Evolutionary conservation across 2,888 invertebrate species (phyloP), one percentile per base, ranked within the genome.

Genomic region (Mallateleia sp.): DNA sequence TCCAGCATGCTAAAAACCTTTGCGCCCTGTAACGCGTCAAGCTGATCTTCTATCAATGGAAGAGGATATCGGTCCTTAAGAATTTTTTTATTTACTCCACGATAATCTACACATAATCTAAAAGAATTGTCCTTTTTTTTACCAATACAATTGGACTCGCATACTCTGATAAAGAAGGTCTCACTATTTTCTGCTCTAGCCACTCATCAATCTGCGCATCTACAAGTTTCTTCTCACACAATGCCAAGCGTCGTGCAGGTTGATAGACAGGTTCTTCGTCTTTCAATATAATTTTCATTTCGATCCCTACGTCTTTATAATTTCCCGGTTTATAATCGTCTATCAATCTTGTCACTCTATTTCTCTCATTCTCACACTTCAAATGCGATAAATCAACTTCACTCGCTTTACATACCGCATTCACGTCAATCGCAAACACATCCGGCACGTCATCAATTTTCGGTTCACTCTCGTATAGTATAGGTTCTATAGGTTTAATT

Each of bases 51-150:
- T 24, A 77, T 77, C 14, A 42, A 42, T 3, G 42, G 42, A 42
- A 42, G 42, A 42, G 42, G 42, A 42, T 42, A 42, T 14, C 14
- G 42, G 15, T 42, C 14, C 14, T 42, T 42, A 0, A 91, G 77
- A 0, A 93, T 94, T 9, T 20, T 60, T n/a, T 47, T 38, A 80
- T 95, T 95, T 1, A 94, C 42, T 6, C 20, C 22, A 5, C 93
- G 72, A 18, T 89, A 94, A 72, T 92, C 92, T 0, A 92, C 56
- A 47, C 91, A 91, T 34, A 92, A 54, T 15, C 91, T 54, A 9
- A 88, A 28, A 18, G 88, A 87, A 3, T 88, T 89, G 11, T 75
- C 86, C 24, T 85, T 66, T 71, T 92, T 92, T 8, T 66, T 11
- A 92, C 91, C 1, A 91, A 28, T 1, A 90, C 45, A 0, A 88